phyloP scores from a whole-genome alignment of 2,113 vertebrate species.

The Aepyceros melampus region DNA sequence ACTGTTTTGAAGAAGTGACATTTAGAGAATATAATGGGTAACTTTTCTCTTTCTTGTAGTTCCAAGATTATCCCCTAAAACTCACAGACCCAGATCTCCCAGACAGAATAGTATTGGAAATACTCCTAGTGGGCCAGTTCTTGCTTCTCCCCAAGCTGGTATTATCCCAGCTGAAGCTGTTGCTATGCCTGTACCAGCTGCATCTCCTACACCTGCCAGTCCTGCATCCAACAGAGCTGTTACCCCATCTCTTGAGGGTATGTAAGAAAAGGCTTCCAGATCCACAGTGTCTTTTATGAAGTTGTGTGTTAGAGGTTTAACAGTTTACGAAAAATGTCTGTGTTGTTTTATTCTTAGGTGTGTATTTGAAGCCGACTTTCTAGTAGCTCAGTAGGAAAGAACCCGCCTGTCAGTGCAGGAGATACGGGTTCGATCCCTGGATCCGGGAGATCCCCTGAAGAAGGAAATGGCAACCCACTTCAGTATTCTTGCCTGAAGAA shows the following conservation, averaged over 20 bases:
- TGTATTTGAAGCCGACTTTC: not conserved
- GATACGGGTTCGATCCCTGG: not conserved
- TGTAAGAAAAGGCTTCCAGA: not conserved
- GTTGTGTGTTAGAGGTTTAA: not conserved
- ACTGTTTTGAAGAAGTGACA: not conserved
- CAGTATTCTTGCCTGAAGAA: not conserved
- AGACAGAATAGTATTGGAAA: constrained; percentile 89
- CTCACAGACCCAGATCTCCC: constrained; percentile 96
- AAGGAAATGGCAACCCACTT: not conserved
- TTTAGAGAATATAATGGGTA: constrained; percentile 48
- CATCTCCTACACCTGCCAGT: constrained; percentile 93
- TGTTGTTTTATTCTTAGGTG: not conserved
- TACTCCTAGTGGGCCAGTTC: constrained; percentile 84
- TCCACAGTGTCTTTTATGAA: not conserved
- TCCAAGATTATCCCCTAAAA: constrained; percentile 85
- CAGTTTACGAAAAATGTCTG: not conserved
- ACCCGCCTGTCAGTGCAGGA: not conserved
- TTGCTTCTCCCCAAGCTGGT: constrained; percentile 90
- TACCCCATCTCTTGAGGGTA: constrained; percentile 91
- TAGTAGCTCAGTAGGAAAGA: not conserved
- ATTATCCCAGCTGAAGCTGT: constrained; percentile 87
- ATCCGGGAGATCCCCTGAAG: not conserved
- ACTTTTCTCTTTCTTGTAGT: constrained; percentile 79
- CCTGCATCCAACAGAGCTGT: constrained; percentile 90
- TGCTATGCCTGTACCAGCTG: constrained; percentile 85